phyloP scores from a whole-genome alignment of 2,797 vertebrate species.

The Hephaestus fuliginosus region DNA sequence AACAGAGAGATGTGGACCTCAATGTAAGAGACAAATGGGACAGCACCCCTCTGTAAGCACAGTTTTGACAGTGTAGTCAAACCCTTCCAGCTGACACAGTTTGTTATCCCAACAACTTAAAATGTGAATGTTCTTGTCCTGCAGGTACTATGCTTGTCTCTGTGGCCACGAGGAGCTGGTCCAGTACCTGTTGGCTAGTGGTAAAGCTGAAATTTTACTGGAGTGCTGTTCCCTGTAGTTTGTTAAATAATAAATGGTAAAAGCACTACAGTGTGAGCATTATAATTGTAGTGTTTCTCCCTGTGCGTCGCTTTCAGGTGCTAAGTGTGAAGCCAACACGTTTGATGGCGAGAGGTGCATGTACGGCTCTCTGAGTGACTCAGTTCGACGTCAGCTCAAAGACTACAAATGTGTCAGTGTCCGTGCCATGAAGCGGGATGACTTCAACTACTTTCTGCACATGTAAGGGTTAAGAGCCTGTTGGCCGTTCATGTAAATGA shows the following conservation, averaged over 20 bases:
- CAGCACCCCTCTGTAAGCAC: constrained; percentile 95
- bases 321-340: constrained; percentile 97
- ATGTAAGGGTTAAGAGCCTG: constrained; percentile 81
- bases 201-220: constrained; percentile 82
- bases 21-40: constrained; percentile 98
- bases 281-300: not conserved
- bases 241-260: not conserved
- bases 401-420: constrained; percentile 95
- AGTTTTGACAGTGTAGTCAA: too few species aligned
- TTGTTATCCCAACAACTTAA: not conserved
- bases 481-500: not conserved
- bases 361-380: constrained; percentile 93
- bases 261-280: not conserved
- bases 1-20: constrained; percentile 96
- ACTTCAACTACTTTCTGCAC: constrained; percentile 94
- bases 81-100: not conserved
- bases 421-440: constrained; percentile 92
- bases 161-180: constrained; percentile 97
- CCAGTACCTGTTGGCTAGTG: constrained; percentile 94
- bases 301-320: constrained; percentile 82
- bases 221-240: not conserved
- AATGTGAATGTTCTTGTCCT: constrained; percentile 5
- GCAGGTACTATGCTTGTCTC: constrained; percentile 96
- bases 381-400: constrained; percentile 91
- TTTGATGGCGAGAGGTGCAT: constrained; percentile 96